phyloP scores from a whole-genome alignment of 2,888 invertebrate genomes.

The Quadroppia sp. region DNA sequence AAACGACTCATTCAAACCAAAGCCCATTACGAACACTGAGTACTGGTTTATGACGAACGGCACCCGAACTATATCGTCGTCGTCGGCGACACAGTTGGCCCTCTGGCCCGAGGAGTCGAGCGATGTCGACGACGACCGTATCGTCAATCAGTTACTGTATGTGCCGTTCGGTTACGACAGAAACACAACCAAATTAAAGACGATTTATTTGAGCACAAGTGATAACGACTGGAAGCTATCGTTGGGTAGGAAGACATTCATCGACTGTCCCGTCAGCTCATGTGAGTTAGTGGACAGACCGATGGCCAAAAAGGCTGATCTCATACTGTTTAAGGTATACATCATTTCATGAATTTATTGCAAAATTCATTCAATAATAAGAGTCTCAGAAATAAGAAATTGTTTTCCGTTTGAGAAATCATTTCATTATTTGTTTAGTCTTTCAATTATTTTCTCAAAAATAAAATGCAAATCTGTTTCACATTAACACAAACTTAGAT shows the following conservation, averaged over 20 bases:
- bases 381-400: too few species aligned
- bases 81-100: neutral
- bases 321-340: conserved; percentile 19
- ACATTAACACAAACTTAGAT: conserved; percentile 70
- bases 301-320: neutral
- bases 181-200: neutral
- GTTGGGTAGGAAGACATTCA: neutral
- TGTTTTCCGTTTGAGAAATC: too few species aligned
- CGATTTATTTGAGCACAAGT: neutral
- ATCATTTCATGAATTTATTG: neutral
- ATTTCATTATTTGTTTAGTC: too few species aligned
- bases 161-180: conserved; percentile 59
- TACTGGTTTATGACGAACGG: conserved; percentile 42
- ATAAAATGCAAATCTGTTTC: too few species aligned
- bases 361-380: neutral
- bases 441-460: too few species aligned
- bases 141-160: conserved; percentile 81
- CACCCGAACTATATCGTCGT: neutral
- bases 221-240: conserved; percentile 21
- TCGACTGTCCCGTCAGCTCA: conserved; percentile 12
- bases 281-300: neutral
- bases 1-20: too few species aligned
- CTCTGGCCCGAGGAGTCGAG: conserved; percentile 64
- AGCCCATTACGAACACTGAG: too few species aligned
- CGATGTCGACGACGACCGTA: conserved; percentile 66